Percentiles rank a stretch among this genome's conserved stretches.
Evolutionary conservation across 2,113 vertebrate genomes (phyloP).

Genomic region (Lophura nycthemera): DNA sequence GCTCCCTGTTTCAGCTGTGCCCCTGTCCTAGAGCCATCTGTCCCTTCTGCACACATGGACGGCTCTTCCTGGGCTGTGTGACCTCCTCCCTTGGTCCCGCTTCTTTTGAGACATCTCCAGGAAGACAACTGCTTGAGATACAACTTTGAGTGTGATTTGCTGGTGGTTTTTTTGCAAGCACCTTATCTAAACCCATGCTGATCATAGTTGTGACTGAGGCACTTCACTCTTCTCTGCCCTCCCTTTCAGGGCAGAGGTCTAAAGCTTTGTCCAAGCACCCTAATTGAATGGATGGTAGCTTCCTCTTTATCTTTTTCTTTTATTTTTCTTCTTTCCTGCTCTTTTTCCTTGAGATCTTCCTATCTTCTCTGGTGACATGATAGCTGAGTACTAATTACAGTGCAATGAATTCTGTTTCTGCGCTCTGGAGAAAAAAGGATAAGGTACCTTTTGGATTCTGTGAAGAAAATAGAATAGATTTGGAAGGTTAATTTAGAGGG

Average conservation of each 20-base stretch:
- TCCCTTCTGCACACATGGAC: rapidly evolving
- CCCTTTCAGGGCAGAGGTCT: neutral
- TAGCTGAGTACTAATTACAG: neutral
- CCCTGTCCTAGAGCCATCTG: neutral
- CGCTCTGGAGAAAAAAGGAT: neutral
- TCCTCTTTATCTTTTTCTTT: neutral
- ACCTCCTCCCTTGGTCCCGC: neutral
- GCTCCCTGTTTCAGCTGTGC: rapidly evolving
- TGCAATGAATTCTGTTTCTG: neutral
- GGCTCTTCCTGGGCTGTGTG: neutral
- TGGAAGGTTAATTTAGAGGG: neutral
- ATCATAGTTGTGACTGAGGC: rapidly evolving
- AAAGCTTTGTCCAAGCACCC: neutral
- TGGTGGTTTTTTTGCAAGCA: neutral
- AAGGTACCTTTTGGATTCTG: neutral
- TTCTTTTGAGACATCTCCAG: neutral
- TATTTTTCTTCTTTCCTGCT: neutral
- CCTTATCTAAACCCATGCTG: neutral
- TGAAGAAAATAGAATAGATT: neutral
- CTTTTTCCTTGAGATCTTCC: neutral
- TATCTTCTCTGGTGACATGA: neutral
- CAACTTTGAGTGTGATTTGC: neutral
- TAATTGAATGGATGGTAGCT: neutral
- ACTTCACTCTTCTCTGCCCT: neutral
- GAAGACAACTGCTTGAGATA: neutral